Evolutionary conservation across 92 coral and sea anemone genomes (phyloP), one percentile per base, ranked within the genome.

Genomic region (Parazoanthus darwini): DNA sequence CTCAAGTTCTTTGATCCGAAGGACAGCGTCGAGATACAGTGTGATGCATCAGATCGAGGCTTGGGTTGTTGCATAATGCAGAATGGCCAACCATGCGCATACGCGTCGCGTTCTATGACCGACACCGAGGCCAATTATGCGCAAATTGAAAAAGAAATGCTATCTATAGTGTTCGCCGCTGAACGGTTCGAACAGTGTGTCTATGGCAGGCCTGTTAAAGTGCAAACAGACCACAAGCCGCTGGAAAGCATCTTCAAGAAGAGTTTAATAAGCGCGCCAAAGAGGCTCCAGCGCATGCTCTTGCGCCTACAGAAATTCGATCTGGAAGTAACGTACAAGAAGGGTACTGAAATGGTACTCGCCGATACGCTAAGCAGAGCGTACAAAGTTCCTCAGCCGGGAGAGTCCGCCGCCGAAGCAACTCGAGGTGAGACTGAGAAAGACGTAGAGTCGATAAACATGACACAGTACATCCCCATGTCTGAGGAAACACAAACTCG

Each of bases 361-460:
- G 91, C 91, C 7, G 88, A 88, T 67, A 88, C 91, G 2, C 80
- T 81, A 38, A 88, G 91, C 85, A 74, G 88, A 80, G 87, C 89
- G 23, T 88, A 23, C 59, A 77, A 79, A 72, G 88, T 29, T 46
- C 68, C 33, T 51, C 50, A n/a, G 6, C 35, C 48, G 22, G 43
- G 78, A 85, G 77, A 39, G 73, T 14, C 38, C 42, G 65, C 44
- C 70, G 91, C 85, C 43, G 29, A 74, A 35, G 85, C 65, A 81
- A 44, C 50, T 46, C 51, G 51, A 46, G 51, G 51, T 46, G 51
- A 81, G 48, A 88, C 91, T 6, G 91, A 46, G 48, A 88, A 81
- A 67, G 91, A 81, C 51, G 65, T 78, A 63, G 91, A 88, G 86
- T 25, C 58, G 4, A 73, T 81, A 36, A 67, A 88, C 74, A 88